These are phyloP conservation scores for Numenius arquata DNA, from an alignment of 2,113 vertebrate species.

Conservation along the genomic window DNA sequence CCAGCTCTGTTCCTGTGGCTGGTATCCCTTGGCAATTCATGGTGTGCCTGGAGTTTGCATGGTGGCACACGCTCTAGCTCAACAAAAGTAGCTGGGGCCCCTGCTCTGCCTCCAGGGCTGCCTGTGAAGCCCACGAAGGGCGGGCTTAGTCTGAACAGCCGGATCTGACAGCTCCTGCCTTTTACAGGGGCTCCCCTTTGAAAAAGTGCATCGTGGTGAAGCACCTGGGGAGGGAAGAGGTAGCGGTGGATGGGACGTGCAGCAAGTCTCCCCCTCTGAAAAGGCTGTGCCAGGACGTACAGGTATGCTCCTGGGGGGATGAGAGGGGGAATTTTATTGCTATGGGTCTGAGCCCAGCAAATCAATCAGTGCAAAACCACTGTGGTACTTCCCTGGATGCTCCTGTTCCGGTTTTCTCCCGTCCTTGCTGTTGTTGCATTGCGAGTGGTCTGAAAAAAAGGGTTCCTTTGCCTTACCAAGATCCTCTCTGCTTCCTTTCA, in stretches of 20 bases:
- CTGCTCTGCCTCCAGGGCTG: neutral
- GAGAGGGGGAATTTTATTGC: neutral
- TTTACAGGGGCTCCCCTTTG: conserved; percentile 78
- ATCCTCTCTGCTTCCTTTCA: neutral
- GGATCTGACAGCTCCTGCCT: conserved; percentile 4
- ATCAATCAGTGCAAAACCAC: neutral
- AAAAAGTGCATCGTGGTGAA: conserved; percentile 87
- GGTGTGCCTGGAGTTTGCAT: neutral
- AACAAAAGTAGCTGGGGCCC: neutral
- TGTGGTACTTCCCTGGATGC: neutral
- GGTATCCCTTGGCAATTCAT: neutral
- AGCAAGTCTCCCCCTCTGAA: conserved; percentile 89
- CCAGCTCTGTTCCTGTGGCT: neutral
- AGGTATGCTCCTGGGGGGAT: conserved; percentile 73
- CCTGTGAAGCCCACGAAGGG: neutral
- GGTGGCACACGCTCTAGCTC: neutral
- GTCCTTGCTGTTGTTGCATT: neutral
- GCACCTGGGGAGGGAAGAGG: conserved; percentile 85
- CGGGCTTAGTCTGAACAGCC: neutral
- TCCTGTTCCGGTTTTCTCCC: neutral
- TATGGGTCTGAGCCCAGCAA: neutral
- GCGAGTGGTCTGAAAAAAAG: neutral
- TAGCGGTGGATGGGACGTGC: conserved; percentile 33
- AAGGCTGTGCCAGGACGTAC: conserved; percentile 84
- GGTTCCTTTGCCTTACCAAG: neutral